Evolutionary conservation across 1,140 invertebrate species (phyloP).

Genomic region (Platyscapa corneri): DNA sequence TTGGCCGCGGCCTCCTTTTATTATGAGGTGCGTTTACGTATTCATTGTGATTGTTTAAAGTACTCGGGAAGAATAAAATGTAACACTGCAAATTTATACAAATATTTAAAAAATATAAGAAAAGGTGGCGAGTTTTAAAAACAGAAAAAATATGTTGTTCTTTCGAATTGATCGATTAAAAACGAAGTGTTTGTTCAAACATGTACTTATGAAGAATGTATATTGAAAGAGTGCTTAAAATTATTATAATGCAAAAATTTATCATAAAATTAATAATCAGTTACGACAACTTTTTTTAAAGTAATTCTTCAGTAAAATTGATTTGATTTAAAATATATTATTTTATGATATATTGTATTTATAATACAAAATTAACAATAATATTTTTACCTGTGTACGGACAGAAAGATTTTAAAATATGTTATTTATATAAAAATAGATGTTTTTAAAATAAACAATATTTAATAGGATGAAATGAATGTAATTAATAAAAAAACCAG

Average conservation of each 20-base stretch:
- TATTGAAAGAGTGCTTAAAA: slow-evolving; percentile 4
- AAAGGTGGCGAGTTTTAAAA: slow-evolving; percentile 38
- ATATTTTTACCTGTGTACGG: too few species aligned
- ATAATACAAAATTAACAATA: too few species aligned
- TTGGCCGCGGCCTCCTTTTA: slow-evolving; percentile 16
- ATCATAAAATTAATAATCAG: not conserved
- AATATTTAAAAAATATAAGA: slow-evolving; percentile 35
- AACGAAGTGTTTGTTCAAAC: not conserved
- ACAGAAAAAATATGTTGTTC: not conserved
- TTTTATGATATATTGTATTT: too few species aligned
- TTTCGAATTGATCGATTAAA: slow-evolving; percentile 6
- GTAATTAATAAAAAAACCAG: not conserved
- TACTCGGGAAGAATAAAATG: slow-evolving; percentile 24
- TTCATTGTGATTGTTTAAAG: slow-evolving; percentile 46
- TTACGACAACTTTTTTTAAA: not conserved
- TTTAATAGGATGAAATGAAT: not conserved
- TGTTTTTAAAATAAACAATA: not conserved
- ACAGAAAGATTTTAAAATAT: too few species aligned
- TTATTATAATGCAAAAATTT: not conserved
- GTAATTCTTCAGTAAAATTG: too few species aligned
- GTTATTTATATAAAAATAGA: too few species aligned
- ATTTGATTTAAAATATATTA: too few species aligned
- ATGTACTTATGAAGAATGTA: not conserved
- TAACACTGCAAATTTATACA: slow-evolving; percentile 14
- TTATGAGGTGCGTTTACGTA: slow-evolving; percentile 44